Evolutionary conservation across 2,113 vertebrate species (phyloP).

Genomic region (Mesitornis unicolor): DNA sequence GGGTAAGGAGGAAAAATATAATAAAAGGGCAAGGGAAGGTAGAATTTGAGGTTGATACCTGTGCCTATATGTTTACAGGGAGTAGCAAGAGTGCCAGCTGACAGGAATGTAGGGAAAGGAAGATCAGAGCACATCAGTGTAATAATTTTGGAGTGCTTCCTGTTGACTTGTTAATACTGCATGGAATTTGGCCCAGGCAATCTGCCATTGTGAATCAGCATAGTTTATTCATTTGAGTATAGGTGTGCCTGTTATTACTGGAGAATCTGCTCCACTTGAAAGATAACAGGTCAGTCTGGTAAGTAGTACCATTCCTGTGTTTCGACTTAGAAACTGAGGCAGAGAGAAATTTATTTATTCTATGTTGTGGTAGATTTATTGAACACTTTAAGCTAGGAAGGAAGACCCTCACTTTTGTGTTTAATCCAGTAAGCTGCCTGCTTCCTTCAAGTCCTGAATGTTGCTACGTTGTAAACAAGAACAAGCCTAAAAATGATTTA

Average conservation of each 20-base stretch:
- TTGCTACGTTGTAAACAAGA: background rate
- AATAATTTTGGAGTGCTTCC: conserved; percentile 48
- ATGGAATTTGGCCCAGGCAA: conserved; percentile 24
- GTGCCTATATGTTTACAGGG: background rate
- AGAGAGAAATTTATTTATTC: background rate
- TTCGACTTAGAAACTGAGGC: background rate
- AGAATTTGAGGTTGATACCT: background rate
- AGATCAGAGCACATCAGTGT: conserved; percentile 2
- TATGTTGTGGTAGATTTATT: background rate
- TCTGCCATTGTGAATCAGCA: conserved; percentile 55
- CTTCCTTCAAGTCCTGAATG: background rate
- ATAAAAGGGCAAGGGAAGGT: background rate
- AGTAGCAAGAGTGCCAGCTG: background rate
- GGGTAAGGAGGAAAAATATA: background rate
- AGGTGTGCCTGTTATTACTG: conserved; percentile 27
- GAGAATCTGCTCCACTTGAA: background rate
- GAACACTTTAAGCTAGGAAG: background rate
- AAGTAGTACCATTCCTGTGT: background rate
- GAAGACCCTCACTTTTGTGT: background rate
- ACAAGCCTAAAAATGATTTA: background rate
- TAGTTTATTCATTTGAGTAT: conserved; percentile 34
- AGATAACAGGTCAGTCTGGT: conserved; percentile 9
- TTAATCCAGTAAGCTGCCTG: background rate
- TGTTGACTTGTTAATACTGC: conserved; percentile 57
- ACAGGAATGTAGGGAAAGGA: background rate